Base-by-base conservation (phyloP, 2,797 vertebrate species). In the Malacoctenus gilli region DNA sequence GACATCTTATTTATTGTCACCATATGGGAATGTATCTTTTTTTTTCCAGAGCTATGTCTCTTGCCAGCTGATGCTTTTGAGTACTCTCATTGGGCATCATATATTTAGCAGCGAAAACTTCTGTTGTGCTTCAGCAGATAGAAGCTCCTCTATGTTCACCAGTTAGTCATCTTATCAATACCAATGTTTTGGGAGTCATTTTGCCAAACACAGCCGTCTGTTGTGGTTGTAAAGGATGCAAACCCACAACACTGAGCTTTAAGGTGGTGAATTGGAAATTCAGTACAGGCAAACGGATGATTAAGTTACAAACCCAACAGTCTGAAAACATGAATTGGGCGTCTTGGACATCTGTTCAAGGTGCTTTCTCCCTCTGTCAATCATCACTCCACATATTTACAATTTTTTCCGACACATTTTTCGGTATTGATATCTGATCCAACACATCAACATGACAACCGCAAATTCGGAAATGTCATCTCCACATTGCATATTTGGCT, bases 401-500 rank as follows among this genome's bases (percentile, higher is more conserved):
- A 21, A 21, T 15, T 20, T n/a, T n/a, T n/a, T n/a, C n/a, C n/a
- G 15, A 31, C 12, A 7, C 9, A 38, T 15, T 21, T 44, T 35
- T 41, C 20, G 1, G 9, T 51, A 18, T 2, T 14, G 3, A 32
- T 6, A 35, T 60, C 44, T 64, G 23, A 6, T 59, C 41, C 52
- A 66, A 58, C 11, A 40, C 34, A 30, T 14, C 25, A 9, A 34
- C 9, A 4, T 28, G 57, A 12, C 37, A 67, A 56, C 35, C 44
- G 59, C 35, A 74, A 83, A 70, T 63, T 70, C 25, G 7, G 68
- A 64, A 71, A 53, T 63, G 53, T 75, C 53, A 64, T 76, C 72
- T 83, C 72, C 67, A 52, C 54, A 30, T 62, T 78, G 47, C 56
- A 53, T 62, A 81, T 86, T 82, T 83, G 85, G 86, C 87, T 84